phyloP scores from a whole-genome alignment of 2,888 invertebrate species.

The Synanthedon tipuliformis region DNA sequence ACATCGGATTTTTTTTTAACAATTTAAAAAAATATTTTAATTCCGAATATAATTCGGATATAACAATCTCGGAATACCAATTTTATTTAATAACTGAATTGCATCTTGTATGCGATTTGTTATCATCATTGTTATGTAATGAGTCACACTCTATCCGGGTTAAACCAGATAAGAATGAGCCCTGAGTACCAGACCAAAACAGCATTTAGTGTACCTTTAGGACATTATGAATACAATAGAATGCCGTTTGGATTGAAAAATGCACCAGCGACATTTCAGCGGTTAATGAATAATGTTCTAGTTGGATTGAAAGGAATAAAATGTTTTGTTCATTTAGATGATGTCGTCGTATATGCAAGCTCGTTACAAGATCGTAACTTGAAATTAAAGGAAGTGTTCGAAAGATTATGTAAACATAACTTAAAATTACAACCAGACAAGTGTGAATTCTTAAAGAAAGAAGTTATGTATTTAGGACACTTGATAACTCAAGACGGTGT shows the following conservation, averaged over 20 bases:
- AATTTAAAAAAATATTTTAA: too few relatives aligned
- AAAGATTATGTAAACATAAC: conserved; percentile 4
- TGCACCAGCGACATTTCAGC: conserved; percentile 6
- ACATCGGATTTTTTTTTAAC: too few relatives aligned
- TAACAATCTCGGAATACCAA: too few relatives aligned
- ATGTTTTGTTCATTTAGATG: conserved; percentile 8
- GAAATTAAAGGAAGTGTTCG: conserved; percentile 6
- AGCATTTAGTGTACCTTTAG: conserved; percentile 6
- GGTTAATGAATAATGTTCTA: conserved; percentile 6
- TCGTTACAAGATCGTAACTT: conserved; percentile 5
- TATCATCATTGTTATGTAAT: too few relatives aligned
- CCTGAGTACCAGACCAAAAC: conserved; percentile 7
- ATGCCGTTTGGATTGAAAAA: conserved; percentile 7
- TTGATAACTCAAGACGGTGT: too few relatives aligned
- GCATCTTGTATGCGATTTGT: too few relatives aligned
- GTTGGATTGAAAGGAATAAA: conserved; percentile 4
- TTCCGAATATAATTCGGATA: too few relatives aligned
- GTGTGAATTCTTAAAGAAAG: too few relatives aligned
- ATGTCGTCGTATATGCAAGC: conserved; percentile 5
- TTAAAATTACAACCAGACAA: conserved; percentile 8
- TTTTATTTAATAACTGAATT: too few relatives aligned
- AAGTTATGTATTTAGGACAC: too few relatives aligned
- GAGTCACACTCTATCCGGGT: too few relatives aligned
- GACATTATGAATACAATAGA: conserved; percentile 5
- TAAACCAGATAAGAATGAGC: conserved; percentile 5